Evolutionary conservation across 1,140 invertebrate species (phyloP).

Genomic region (Diprion similis): DNA sequence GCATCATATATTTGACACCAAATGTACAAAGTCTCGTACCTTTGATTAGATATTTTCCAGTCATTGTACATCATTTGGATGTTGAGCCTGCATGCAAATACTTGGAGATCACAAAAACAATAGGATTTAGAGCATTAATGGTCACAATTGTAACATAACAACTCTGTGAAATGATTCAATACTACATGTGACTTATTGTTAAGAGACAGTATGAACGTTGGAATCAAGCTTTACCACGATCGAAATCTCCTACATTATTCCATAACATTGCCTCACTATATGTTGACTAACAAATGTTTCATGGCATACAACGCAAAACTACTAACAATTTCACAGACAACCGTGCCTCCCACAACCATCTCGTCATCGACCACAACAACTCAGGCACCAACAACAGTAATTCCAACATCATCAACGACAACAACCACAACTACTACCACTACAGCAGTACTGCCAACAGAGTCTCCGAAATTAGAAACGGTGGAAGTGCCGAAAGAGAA

Average conservation of each 20-base stretch:
- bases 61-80: too few relatives aligned
- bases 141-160: too few relatives aligned
- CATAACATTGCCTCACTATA: slow-evolving; percentile 9
- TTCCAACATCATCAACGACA: slow-evolving; percentile 26
- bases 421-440: slow-evolving; percentile 32
- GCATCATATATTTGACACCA: too few relatives aligned
- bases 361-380: slow-evolving; percentile 10
- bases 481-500: slow-evolving; percentile 33
- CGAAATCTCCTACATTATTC: neutral
- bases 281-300: slow-evolving; percentile 55
- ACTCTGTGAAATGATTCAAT: too few relatives aligned
- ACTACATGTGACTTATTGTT: neutral
- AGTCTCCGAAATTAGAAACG: slow-evolving; percentile 24
- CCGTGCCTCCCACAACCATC: slow-evolving; percentile 39
- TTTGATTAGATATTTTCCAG: too few relatives aligned
- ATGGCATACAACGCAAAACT: slow-evolving; percentile 53
- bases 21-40: too few relatives aligned
- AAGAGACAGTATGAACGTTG: neutral
- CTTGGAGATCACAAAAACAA: too few relatives aligned
- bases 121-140: too few relatives aligned
- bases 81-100: too few relatives aligned
- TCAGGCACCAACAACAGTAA: slow-evolving; percentile 24
- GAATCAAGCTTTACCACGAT: slow-evolving; percentile 9
- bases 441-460: slow-evolving; percentile 31
- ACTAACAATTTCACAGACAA: slow-evolving; percentile 61